A percentile compares a stretch with the other conserved stretches of the same genome.
Evolutionary conservation across 2,113 vertebrate genomes (phyloP).

Genomic region (Lophura nycthemera): DNA sequence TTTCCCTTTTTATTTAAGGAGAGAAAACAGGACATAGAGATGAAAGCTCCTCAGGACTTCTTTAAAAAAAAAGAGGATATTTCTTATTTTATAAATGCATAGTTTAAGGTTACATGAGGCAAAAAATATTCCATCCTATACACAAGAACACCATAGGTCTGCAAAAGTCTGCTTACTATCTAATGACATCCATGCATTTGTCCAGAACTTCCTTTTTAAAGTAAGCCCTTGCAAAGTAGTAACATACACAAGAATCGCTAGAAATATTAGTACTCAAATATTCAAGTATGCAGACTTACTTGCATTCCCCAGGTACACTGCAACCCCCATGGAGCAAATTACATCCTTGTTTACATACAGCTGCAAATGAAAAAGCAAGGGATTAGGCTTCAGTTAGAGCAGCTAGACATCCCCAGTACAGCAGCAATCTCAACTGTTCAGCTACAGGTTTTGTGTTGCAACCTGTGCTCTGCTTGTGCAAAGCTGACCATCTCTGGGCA

Average conservation of each 20-base stretch:
- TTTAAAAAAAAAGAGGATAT: not conserved
- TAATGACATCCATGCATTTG: not conserved
- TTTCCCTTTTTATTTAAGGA: not conserved
- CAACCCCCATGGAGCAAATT: conserved; percentile 88
- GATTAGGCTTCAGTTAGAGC: conserved; percentile 5
- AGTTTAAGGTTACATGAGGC: not conserved
- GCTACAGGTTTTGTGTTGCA: not conserved
- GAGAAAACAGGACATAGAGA: not conserved
- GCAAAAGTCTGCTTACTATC: not conserved
- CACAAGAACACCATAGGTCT: not conserved
- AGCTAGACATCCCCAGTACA: not conserved
- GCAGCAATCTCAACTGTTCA: not conserved
- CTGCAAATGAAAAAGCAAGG: conserved; percentile 71
- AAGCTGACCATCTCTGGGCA: not conserved
- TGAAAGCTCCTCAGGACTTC: not conserved
- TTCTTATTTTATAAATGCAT: not conserved
- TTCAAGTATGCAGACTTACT: conserved; percentile 79
- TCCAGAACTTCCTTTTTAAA: not conserved
- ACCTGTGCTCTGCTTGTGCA: not conserved
- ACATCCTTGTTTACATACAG: conserved; percentile 94
- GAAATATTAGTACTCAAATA: not conserved
- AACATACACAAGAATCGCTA: not conserved
- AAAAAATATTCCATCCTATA: not conserved
- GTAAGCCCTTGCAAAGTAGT: not conserved
- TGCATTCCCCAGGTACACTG: conserved; percentile 88